Evolutionary conservation across 2,113 vertebrate species (phyloP).

Genomic region (Melospiza melodia): DNA sequence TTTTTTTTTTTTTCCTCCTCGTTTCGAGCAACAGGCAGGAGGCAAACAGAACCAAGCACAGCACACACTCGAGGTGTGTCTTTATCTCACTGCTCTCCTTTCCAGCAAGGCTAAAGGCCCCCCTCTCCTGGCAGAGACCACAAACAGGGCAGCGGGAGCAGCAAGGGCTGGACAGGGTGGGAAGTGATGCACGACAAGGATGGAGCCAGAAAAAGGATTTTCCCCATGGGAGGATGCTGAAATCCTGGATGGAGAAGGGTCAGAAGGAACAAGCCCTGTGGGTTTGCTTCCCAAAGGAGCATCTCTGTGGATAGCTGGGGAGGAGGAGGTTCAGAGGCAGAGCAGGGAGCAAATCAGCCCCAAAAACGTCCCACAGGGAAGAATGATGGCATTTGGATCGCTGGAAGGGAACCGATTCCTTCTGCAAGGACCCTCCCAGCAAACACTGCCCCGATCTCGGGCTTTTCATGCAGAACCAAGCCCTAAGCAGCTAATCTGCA

Average conservation of each 20-base stretch:
- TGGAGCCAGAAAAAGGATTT: neutral
- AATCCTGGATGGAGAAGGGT: neutral
- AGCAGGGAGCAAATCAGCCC: neutral
- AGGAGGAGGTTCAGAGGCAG: neutral
- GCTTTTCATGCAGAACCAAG: neutral
- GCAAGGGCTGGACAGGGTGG: neutral
- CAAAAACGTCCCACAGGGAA: accelerated
- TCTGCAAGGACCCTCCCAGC: neutral
- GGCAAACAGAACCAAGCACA: neutral
- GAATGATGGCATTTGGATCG: accelerated
- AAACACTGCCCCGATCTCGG: neutral
- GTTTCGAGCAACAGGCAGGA: neutral
- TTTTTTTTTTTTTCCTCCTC: accelerated
- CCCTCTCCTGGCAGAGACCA: constrained; percentile 79
- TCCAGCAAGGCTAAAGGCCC: constrained; percentile 69
- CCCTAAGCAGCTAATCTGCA: neutral
- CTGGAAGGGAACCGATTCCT: neutral
- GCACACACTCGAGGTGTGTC: neutral
- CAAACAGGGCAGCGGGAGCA: constrained; percentile 11
- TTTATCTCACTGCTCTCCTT: neutral
- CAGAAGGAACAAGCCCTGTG: neutral
- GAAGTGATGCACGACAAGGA: neutral
- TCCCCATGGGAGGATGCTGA: accelerated
- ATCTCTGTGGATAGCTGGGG: neutral
- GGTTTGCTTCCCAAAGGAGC: neutral